Evolutionary conservation across 2,888 invertebrate species (phyloP).

Genomic region (Pachliopta kotzebuea): DNA sequence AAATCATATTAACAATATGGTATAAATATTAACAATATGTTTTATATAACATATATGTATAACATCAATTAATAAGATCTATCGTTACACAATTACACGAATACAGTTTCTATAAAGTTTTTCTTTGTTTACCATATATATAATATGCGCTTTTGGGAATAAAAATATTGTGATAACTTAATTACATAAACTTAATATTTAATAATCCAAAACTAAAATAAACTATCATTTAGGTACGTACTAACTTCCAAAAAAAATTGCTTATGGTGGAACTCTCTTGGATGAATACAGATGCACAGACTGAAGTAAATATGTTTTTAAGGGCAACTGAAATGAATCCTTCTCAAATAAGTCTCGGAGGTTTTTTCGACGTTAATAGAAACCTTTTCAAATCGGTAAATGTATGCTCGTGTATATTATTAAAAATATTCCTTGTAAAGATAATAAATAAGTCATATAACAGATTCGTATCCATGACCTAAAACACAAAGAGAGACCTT

Average conservation of each 20-base stretch:
- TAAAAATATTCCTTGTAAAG: no score
- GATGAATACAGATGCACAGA: constrained; percentile 89
- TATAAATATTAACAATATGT: no score
- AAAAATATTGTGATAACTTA: neutral
- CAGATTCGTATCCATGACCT: no score
- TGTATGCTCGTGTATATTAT: constrained; percentile 11
- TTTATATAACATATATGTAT: no score
- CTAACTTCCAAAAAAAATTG: constrained; percentile 87
- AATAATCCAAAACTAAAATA: neutral
- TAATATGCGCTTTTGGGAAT: neutral
- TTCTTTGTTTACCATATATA: no score
- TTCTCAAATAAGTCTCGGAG: constrained; percentile 86
- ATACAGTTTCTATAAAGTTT: neutral
- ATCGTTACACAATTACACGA: no score
- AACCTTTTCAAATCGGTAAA: constrained; percentile 86
- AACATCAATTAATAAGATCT: no score
- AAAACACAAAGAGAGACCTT: no score
- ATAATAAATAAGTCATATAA: no score
- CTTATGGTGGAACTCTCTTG: constrained; percentile 86
- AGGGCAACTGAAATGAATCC: constrained; percentile 89
- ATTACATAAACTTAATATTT: neutral
- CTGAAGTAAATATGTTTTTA: constrained; percentile 88
- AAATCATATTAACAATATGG: no score
- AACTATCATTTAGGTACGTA: constrained; percentile 70
- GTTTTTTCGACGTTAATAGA: constrained; percentile 86